phyloP scores from a whole-genome alignment of 2,888 invertebrate species.

The Colletes collaris region DNA sequence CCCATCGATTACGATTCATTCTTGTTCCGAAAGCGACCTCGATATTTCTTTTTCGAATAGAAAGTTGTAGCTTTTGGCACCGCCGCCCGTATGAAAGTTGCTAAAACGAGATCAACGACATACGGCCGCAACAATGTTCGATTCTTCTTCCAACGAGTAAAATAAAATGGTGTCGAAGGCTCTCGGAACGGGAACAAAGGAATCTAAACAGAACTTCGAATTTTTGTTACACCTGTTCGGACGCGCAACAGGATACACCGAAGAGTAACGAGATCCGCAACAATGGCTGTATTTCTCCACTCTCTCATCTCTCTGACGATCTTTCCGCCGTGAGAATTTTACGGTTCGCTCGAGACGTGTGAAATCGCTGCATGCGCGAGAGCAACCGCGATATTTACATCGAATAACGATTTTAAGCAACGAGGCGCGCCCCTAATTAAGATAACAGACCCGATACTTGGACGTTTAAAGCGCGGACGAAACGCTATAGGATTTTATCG shows the following conservation, averaged over 20 bases:
- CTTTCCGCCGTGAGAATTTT: conserved; percentile 28
- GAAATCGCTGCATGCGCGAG: conserved; percentile 18
- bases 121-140: too few relatives aligned
- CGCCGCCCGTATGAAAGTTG: not conserved
- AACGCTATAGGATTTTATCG: too few relatives aligned
- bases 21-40: not conserved
- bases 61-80: not conserved
- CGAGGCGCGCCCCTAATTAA: conserved; percentile 19
- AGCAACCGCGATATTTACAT: conserved; percentile 25
- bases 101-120: not conserved
- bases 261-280: conserved; percentile 17
- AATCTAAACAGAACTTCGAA: not conserved
- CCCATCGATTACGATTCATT: not conserved
- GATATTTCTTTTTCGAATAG: not conserved
- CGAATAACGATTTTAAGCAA: conserved; percentile 23
- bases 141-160: too few relatives aligned
- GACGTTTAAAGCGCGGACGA: too few relatives aligned
- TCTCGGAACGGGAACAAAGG: not conserved
- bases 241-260: conserved; percentile 13
- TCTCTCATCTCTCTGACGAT: conserved; percentile 25
- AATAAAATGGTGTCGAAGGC: too few relatives aligned
- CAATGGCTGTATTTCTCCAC: conserved; percentile 30
- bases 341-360: conserved; percentile 14
- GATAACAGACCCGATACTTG: too few relatives aligned
- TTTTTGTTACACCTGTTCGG: not conserved